These are phyloP conservation scores for Aspiorhynchus laticeps DNA, from an alignment of 2,113 vertebrate genomes.

Conservation along the genomic window DNA sequence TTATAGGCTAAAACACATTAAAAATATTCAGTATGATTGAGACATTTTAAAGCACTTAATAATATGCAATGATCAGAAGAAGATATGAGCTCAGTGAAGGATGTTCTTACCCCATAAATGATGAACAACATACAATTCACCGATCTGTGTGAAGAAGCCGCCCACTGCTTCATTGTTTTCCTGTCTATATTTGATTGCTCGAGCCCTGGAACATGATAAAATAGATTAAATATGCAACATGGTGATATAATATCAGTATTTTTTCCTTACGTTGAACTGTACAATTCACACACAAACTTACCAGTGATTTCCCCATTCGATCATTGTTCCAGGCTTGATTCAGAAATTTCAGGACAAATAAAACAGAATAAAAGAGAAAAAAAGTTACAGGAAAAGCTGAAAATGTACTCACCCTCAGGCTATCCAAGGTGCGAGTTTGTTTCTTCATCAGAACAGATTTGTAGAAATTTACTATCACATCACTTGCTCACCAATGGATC, in stretches of 20 bases:
- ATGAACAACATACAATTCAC: slow-evolving; percentile 92
- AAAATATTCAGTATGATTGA: background rate
- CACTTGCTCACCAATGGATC: background rate
- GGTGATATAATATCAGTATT: background rate
- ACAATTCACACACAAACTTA: slow-evolving; percentile 68
- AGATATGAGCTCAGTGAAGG: background rate
- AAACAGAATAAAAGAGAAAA: background rate
- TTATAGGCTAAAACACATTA: slow-evolving; percentile 81
- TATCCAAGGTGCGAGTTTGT: background rate
- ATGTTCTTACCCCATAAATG: slow-evolving; percentile 91
- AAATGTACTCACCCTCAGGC: background rate
- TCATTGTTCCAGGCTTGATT: slow-evolving; percentile 93
- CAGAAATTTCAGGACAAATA: background rate
- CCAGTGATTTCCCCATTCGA: slow-evolving; percentile 99
- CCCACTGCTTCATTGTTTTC: slow-evolving; percentile 95
- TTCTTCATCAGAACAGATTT: background rate
- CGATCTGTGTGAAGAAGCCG: slow-evolving; percentile 96
- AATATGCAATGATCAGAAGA: background rate
- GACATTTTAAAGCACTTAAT: background rate
- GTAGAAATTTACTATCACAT: background rate
- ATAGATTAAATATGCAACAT: background rate
- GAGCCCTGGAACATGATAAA: slow-evolving; percentile 79
- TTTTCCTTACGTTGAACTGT: background rate
- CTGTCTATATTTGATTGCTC: slow-evolving; percentile 91
- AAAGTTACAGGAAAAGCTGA: background rate